Percentiles rank a stretch among this genome's conserved stretches.
These are phyloP conservation scores for Brachionus angularis DNA, from an alignment of 1,140 invertebrate genomes.

Conservation along the genomic window DNA sequence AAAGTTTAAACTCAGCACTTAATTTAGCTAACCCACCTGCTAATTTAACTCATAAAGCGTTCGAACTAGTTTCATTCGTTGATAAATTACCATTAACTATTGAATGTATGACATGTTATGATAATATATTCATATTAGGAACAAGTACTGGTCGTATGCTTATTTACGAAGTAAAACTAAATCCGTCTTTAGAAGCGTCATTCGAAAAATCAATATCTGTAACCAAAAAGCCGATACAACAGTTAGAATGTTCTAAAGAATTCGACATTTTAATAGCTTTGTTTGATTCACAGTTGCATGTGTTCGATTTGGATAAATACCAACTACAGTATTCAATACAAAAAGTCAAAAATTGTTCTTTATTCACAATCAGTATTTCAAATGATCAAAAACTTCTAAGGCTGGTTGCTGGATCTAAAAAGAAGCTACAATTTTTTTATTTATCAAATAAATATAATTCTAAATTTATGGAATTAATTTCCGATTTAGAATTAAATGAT, in stretches of 20 bases:
- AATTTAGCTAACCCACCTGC: neutral
- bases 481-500: conserved; percentile 32
- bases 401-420: neutral
- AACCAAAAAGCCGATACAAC: conserved; percentile 38
- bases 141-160: conserved; percentile 22
- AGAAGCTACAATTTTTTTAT: conserved; percentile 35
- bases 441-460: conserved; percentile 22
- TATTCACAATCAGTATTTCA: conserved; percentile 19
- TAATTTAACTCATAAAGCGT: conserved; percentile 18
- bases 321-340: conserved; percentile 36
- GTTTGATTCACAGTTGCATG: conserved; percentile 31
- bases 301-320: conserved; percentile 29
- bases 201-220: conserved; percentile 39
- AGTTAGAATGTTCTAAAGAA: conserved; percentile 25
- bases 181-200: neutral
- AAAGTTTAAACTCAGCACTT: neutral
- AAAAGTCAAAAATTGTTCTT: conserved; percentile 18
- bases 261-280: conserved; percentile 24
- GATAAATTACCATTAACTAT: conserved; percentile 17
- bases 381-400: conserved; percentile 32
- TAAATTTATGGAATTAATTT: conserved; percentile 42
- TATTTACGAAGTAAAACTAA: conserved; percentile 21
- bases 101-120: conserved; percentile 35
- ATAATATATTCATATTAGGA: conserved; percentile 33
- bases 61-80: conserved; percentile 24